Evolutionary conservation across 2,888 invertebrate species (phyloP).

Genomic region (Oligia strigilis): DNA sequence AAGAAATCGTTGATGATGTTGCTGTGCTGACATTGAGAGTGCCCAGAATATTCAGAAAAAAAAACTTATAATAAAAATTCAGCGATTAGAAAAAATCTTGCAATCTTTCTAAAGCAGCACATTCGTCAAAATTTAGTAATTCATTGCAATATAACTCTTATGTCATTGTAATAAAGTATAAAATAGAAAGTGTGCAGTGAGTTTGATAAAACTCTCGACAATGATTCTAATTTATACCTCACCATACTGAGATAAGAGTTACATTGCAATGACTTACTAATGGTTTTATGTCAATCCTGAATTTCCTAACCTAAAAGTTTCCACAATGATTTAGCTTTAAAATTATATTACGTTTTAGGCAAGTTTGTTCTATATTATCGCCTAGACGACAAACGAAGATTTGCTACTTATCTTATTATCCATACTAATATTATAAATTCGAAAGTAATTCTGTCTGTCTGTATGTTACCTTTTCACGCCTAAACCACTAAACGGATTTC

Average conservation of each 20-base stretch:
- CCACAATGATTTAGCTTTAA: not conserved
- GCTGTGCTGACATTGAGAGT: not conserved
- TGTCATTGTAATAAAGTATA: not conserved
- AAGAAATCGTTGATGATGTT: not conserved
- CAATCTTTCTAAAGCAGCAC: not conserved
- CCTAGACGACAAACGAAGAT: not conserved
- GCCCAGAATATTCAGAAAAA: not conserved
- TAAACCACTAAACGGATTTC: too few relatives aligned
- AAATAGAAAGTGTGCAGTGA: not conserved
- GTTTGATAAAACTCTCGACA: not conserved
- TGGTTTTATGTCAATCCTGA: not conserved
- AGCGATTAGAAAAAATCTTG: not conserved
- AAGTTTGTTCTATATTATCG: not conserved
- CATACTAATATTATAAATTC: too few relatives aligned
- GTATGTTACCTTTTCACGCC: too few relatives aligned
- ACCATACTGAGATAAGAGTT: not conserved
- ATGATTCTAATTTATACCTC: not conserved
- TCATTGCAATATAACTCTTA: not conserved
- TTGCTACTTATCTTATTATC: not conserved
- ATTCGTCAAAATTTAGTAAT: not conserved
- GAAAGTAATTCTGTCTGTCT: too few relatives aligned
- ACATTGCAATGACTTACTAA: not conserved
- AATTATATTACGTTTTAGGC: not conserved
- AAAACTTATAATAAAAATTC: not conserved
- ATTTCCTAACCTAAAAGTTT: not conserved